Evolutionary conservation across 2,888 invertebrate species (phyloP), one percentile per base, ranked within the genome.

Genomic region (Nomada hirtipes): DNA sequence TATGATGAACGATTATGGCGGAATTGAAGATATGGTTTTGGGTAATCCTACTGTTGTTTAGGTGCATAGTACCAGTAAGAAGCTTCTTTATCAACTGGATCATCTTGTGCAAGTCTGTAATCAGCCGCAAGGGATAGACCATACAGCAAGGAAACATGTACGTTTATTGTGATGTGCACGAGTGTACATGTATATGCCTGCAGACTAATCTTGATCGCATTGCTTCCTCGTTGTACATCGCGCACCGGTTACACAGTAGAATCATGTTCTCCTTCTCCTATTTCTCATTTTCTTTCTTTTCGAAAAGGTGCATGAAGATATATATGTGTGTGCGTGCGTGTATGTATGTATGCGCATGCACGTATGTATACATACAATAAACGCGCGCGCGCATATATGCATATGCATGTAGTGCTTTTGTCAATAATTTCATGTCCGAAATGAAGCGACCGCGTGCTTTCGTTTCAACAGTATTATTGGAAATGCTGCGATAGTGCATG

Each of bases 1-100:
- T 36, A 11, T 9, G 59, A 59, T 59, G 29, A 36, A n/a, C 29
- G 26, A 57, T 26, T 15, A 57, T 74, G 59, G 76, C 44, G 60
- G 26, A 78, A 68, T 11, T 73, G 70, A 10, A 70, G 69, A 83
- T 82, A 87, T 79, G 85, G 87, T 86, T 85, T 86, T 90, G 91
- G 91, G 86, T 90, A 79, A 82, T 89, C 76, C 79, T 87, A 69
- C 89, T 93, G 90, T 89, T 93, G 90, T 93, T 91, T 92, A 98
- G 97, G 97, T 98, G 91, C 98, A 98, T 95, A 98, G 98, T 92
- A 98, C 98, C 90, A 98, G 98, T 95, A 98, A 98, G 95, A 98
- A 98, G 95, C 96, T 98, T 92, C 96, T 98, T 90, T 98, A 98
- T 94, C 98, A 98, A 94, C 95, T 98, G 93, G 98, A 98, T 95